A percentile compares a stretch with the other conserved stretches of the same genome.
These are phyloP conservation scores for Ischnus inquisitorius DNA, from an alignment of 2,888 invertebrate genomes.

Conservation along the genomic window DNA sequence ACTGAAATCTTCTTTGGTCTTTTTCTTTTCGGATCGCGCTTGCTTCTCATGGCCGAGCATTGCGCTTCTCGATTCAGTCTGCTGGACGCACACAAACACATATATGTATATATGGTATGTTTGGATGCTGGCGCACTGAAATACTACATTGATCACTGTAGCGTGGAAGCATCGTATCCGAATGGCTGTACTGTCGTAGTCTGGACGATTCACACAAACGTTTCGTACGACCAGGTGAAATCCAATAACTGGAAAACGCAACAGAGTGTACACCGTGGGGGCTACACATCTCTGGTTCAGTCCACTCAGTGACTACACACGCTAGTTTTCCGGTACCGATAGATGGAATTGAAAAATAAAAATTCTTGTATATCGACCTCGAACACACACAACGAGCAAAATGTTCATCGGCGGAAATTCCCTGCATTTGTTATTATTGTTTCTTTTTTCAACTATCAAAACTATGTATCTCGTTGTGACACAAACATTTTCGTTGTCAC, in stretches of 20 bases:
- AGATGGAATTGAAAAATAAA: conserved; percentile 9
- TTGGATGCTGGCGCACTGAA: conserved; percentile 1
- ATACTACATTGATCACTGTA: conserved; percentile 4
- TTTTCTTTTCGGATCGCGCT: neutral
- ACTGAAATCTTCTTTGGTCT: conserved; percentile 1
- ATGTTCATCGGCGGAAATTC: conserved; percentile 5
- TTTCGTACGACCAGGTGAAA: conserved; percentile 66
- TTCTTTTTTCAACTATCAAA: conserved; percentile 1
- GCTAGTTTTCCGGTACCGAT: conserved; percentile 30
- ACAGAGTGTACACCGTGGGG: conserved; percentile 67
- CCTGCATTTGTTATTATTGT: neutral
- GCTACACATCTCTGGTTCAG: conserved; percentile 38
- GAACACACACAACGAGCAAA: neutral
- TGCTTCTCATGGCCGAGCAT: conserved; percentile 11
- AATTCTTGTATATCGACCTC: conserved; percentile 11
- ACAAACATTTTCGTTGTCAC: conserved; percentile 6
- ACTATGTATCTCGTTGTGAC: neutral
- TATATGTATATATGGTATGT: neutral
- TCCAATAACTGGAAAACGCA: conserved; percentile 77
- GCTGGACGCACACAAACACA: neutral
- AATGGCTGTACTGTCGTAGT: conserved; percentile 26
- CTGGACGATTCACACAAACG: conserved; percentile 44
- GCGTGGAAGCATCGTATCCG: conserved; percentile 17
- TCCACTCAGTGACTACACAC: conserved; percentile 34
- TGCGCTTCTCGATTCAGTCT: conserved; percentile 16